Evolutionary conservation across 2,797 vertebrate species (phyloP).

Genomic region (Emydoidea blandingii): DNA sequence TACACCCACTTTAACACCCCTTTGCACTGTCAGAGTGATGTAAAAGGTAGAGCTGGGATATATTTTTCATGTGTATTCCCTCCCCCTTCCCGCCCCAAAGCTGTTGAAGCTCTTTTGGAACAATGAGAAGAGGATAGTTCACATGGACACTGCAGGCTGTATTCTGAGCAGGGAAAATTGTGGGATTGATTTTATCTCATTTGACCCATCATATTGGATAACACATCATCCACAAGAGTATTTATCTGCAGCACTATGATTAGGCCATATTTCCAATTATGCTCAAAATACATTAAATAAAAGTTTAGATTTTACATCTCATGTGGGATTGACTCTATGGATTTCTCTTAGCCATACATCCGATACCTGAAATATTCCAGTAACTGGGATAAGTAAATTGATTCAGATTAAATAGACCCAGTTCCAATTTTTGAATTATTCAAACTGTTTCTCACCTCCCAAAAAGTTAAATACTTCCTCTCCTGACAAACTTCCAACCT

Average conservation of each 20-base stretch:
- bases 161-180: conserved; percentile 13
- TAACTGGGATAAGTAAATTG: neutral
- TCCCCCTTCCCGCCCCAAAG: neutral
- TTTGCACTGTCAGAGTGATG: neutral
- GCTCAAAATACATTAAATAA: conserved; percentile 36
- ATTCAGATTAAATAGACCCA: conserved; percentile 18
- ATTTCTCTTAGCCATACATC: conserved; percentile 29
- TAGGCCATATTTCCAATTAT: conserved; percentile 32
- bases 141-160: conserved; percentile 7
- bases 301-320: neutral
- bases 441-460: neutral
- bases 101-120: neutral
- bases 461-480: neutral
- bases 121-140: neutral
- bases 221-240: neutral
- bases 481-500: neutral
- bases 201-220: neutral
- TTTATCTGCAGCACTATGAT: conserved; percentile 22
- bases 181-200: neutral
- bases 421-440: neutral
- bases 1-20: neutral
- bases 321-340: neutral
- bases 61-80: neutral
- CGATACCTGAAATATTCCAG: neutral
- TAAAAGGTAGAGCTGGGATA: neutral